phyloP scores from a whole-genome alignment of 2,797 vertebrate species.

The Microctenopoma lineatum region DNA sequence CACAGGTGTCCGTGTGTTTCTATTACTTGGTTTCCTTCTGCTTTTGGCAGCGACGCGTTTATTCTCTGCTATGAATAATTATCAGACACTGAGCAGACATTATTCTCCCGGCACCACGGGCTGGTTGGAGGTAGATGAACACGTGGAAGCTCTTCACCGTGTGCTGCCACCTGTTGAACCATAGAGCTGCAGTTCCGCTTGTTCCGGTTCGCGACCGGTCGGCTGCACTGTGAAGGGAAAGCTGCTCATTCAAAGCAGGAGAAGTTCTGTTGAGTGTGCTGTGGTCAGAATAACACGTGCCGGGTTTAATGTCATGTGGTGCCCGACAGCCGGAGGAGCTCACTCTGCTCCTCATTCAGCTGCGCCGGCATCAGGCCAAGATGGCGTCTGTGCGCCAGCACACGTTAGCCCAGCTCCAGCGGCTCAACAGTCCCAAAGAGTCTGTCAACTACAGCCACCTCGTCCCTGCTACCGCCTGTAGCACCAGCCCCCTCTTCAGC shows the following conservation, averaged over 20 bases:
- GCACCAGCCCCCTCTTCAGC: slow-evolving; percentile 66
- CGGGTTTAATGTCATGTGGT: slow-evolving; percentile 73
- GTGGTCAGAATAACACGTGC: slow-evolving; percentile 34
- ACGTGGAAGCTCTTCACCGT: background rate
- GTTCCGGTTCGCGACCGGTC: slow-evolving; percentile 2
- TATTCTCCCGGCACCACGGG: background rate
- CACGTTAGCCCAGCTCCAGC: slow-evolving; percentile 89
- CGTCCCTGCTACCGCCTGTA: slow-evolving; percentile 41
- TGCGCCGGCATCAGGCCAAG: slow-evolving; percentile 95
- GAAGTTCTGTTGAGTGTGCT: slow-evolving; percentile 7
- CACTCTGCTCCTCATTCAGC: slow-evolving; percentile 94
- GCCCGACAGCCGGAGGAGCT: slow-evolving; percentile 94
- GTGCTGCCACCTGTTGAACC: slow-evolving; percentile 5
- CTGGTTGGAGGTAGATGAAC: background rate
- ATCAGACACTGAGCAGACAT: background rate
- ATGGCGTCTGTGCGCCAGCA: slow-evolving; percentile 90
- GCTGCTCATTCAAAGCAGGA: background rate
- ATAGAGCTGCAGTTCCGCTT: slow-evolving; percentile 25
- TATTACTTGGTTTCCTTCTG: background rate
- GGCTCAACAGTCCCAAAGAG: slow-evolving; percentile 86
- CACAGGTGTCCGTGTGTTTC: background rate
- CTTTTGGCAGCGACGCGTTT: background rate
- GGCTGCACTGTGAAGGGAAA: slow-evolving; percentile 1
- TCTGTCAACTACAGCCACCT: slow-evolving; percentile 72
- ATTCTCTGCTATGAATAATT: background rate